Base-by-base conservation (phyloP, 2,888 invertebrate genomes). In the Agrochola macilenta region DNA sequence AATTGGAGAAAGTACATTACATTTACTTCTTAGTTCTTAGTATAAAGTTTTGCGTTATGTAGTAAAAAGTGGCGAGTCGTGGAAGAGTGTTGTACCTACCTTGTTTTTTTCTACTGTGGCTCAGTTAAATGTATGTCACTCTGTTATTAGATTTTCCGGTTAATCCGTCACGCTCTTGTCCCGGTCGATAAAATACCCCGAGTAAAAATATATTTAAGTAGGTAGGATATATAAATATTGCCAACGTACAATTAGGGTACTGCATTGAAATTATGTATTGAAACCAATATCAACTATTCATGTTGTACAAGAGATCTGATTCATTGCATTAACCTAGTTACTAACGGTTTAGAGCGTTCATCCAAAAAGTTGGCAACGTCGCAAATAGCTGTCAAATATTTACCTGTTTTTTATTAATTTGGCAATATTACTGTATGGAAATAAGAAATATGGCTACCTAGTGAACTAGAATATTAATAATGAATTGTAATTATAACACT, bases 91-190 rank as follows among this genome's bases (percentile, higher is more conserved):
- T 3, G 39, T 43, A 43, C 9, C 39, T 30, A 57, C 9, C 8
- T 69, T 26, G 23, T 63, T 79, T 57, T 43, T 76, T 72, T 81
- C 8, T 49, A 23, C 14, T 58, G 35, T 39, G 35, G n/a, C 20
- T 65, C 39, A 52, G 23, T 20, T 65, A 69, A 80, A 74, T 74
- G 81, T 74, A 14, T 79, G 80, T 61, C 76, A 68, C 26, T 61
- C n/a, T 70, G 70, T 81, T 58, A 71, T 73, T 49, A 35, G 81
- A 84, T 72, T 52, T 65, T 64, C 26, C 58, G 39, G 70, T 76
- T 69, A 65, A 79, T 84, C 80, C 64, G 60, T 65, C 60, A 79
- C 65, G 81, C 72, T 73, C 80, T 84, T 73, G 72, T 80, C 58
- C 80, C 79, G 30, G 49, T 68, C 71, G 79, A 58, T 69, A 72